Evolutionary conservation across 2,797 vertebrate genomes (phyloP), one percentile per base, ranked within the genome.

Genomic region (Thamnophis elegans): DNA sequence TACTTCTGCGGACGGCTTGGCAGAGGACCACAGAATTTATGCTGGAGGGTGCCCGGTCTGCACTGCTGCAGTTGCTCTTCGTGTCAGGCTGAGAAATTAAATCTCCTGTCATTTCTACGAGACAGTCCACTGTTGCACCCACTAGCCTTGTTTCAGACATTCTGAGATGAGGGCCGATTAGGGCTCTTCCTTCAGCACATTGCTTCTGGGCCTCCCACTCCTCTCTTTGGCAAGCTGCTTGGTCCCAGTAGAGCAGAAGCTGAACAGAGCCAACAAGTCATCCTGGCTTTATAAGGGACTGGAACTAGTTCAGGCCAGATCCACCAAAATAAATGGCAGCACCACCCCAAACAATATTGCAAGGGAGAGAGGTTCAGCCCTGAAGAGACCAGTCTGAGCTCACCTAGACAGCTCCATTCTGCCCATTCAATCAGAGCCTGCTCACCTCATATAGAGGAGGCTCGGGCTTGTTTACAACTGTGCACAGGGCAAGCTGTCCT

Each of bases 291-390:
- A 94, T 97, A 95, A 95, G 53, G 93, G 53, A 85, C 88, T 32
- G 0, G 1, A 91, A 78, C 96, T 87, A 90, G 96, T 94, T 94
- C 85, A 62, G 94, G 94, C 95, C 93, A 90, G 93, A 82, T 58
- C 62, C 88, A 94, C 90, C 94, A 90, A 59, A 58, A 47, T 16
- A 65, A 93, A 85, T 0, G 0, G 20, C 60, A 92, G 90, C 92
- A 2, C 18, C 96, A 87, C 93, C 94, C 95, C 94, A 96, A 96
- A 96, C 94, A 97, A 54, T 0, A 0, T 90, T 3, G 93, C 92
- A 92, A 95, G 95, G 96, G 91, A 89, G 95, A 9, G 0, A 2
- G 82, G 91, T 47, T 56, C 89, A 89, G 47, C 36, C 73, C 32
- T 1, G 2, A 0, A 0, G 58, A 54, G 68, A 73, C 36, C 20